Conservation (phyloP, 2,797 vertebrate species). For the Clarias platycephalus region DNA sequence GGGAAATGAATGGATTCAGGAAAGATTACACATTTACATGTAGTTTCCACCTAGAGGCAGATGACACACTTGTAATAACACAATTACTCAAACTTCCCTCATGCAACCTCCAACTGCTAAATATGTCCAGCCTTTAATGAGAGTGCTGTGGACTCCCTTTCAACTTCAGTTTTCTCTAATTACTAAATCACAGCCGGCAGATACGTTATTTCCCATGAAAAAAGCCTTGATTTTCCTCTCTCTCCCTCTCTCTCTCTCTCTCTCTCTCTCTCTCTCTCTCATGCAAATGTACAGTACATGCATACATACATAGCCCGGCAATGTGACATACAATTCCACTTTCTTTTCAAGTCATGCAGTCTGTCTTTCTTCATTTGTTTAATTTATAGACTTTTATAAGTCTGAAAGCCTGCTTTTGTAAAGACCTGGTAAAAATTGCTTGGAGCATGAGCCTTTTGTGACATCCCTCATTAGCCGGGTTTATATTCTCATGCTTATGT, state of each 20-base stretch:
- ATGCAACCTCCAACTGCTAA: constrained; percentile 12
- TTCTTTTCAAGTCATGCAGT: constrained; percentile 7
- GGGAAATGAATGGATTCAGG: constrained; percentile 46
- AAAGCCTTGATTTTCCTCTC: constrained; percentile 2
- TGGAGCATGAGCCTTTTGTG: constrained; percentile 43
- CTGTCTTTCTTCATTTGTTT: constrained; percentile 26
- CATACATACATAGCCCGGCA: background rate
- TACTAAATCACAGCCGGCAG: constrained; percentile 57
- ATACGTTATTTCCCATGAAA: constrained; percentile 47
- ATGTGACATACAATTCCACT: background rate
- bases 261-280: background rate
- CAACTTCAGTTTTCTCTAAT: constrained; percentile 57
- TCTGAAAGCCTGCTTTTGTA: constrained; percentile 30
- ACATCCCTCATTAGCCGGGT: constrained; percentile 61
- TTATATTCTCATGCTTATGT: constrained; percentile 59
- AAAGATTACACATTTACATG: constrained; percentile 57
- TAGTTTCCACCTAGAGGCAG: constrained; percentile 53
- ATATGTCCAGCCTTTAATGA: constrained; percentile 42
- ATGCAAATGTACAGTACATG: background rate
- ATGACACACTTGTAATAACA: constrained; percentile 59
- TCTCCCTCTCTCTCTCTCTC: background rate
- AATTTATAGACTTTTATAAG: constrained; percentile 13
- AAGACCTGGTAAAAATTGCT: constrained; percentile 38
- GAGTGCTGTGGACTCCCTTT: constrained; percentile 2
- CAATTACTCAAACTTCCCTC: constrained; percentile 20